Percentiles rank a stretch among this genome's conserved stretches.
phyloP scores from a whole-genome alignment of 1,140 invertebrate genomes.

The Drosophila sp. region DNA sequence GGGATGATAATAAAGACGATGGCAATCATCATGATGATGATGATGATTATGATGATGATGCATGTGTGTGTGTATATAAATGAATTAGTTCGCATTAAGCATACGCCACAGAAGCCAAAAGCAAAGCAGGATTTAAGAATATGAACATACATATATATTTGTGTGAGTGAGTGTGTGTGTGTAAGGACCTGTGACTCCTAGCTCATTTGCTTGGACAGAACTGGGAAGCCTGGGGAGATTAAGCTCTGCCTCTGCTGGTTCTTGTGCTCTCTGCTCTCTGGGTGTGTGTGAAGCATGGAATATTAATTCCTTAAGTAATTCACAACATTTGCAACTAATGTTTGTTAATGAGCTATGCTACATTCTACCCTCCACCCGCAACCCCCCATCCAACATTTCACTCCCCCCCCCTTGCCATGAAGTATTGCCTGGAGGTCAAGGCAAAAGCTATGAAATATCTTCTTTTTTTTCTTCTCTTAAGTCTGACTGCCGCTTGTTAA shows the following conservation, averaged over 20 bases:
- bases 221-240: slow-evolving; percentile 55
- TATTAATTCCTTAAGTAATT: slow-evolving; percentile 82
- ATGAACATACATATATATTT: slow-evolving; percentile 14
- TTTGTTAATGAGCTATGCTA: slow-evolving; percentile 76
- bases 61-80: slow-evolving; percentile 44
- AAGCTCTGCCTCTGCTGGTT: slow-evolving; percentile 32
- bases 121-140: slow-evolving; percentile 65
- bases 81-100: slow-evolving; percentile 80
- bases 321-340: slow-evolving; percentile 81
- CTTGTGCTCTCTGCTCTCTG: slow-evolving; percentile 9
- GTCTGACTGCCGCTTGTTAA: slow-evolving; percentile 49
- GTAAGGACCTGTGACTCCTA: slow-evolving; percentile 45
- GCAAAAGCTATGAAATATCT: slow-evolving; percentile 49
- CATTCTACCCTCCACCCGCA: background rate
- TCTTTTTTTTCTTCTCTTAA: slow-evolving; percentile 31
- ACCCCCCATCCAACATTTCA: background rate
- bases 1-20: slow-evolving; percentile 22
- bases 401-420: background rate
- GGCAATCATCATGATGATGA: slow-evolving; percentile 48
- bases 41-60: slow-evolving; percentile 49
- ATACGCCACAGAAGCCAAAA: slow-evolving; percentile 52
- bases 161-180: slow-evolving; percentile 20
- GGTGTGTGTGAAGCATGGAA: slow-evolving; percentile 68
- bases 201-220: slow-evolving; percentile 48
- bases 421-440: slow-evolving; percentile 63